Percentiles rank a stretch among this genome's conserved stretches.
These are phyloP conservation scores for Temnothorax rugatulus DNA, from an alignment of 2,888 invertebrate species.

Conservation along the genomic window DNA sequence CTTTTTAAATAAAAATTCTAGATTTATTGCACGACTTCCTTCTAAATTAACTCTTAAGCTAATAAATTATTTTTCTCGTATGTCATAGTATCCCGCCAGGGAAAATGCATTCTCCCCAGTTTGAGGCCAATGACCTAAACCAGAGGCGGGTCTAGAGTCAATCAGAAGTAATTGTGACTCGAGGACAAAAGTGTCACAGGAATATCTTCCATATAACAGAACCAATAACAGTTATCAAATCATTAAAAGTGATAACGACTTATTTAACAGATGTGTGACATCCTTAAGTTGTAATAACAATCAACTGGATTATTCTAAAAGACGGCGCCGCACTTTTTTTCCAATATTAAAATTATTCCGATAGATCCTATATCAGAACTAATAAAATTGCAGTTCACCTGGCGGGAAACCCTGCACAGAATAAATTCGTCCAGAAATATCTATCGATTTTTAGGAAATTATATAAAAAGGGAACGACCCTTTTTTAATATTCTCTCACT, in stretches of 20 bases:
- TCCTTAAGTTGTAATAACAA: neutral
- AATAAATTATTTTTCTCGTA: conserved; percentile 29
- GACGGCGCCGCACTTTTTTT: neutral
- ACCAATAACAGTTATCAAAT: conserved; percentile 7
- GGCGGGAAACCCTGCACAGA: neutral
- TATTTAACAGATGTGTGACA: neutral
- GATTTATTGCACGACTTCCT: neutral
- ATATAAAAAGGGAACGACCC: neutral
- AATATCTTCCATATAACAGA: conserved; percentile 25
- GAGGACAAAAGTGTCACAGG: conserved; percentile 31
- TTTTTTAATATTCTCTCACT: neutral
- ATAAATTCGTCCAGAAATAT: conserved; percentile 6
- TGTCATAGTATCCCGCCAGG: neutral
- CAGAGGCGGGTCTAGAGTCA: conserved; percentile 37
- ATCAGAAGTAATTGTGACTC: conserved; percentile 45
- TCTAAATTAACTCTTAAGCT: conserved; percentile 15
- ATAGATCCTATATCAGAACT: neutral
- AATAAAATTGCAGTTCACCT: neutral
- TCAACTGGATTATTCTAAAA: neutral
- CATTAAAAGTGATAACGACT: neutral
- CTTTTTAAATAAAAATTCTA: conserved; percentile 13
- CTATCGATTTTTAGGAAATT: conserved; percentile 13
- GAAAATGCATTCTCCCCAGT: neutral
- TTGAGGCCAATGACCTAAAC: conserved; percentile 38
- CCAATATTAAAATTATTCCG: neutral